Percentiles rank a stretch among this genome's conserved stretches.
Conservation (phyloP, 2,888 invertebrate species). For the Apoda limacodes region DNA sequence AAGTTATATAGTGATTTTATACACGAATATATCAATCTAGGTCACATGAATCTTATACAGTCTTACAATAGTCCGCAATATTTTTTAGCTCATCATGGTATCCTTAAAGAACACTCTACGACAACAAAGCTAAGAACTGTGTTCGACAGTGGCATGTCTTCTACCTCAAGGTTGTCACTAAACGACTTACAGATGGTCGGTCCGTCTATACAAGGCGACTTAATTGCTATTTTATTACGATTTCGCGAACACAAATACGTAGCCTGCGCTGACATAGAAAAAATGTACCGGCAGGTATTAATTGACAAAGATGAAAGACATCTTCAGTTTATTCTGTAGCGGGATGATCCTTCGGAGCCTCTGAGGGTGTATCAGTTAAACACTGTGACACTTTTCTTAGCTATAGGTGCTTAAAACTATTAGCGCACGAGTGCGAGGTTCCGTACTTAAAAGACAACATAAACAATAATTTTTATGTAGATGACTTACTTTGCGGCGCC, state of each 20-base stretch:
- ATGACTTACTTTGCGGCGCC: constrained; percentile 20
- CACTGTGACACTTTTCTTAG: constrained; percentile 21
- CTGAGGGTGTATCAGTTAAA: constrained; percentile 14
- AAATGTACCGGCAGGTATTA: constrained; percentile 21
- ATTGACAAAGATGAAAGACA: too few relatives aligned
- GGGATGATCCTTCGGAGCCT: constrained; percentile 13
- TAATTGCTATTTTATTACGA: constrained; percentile 20
- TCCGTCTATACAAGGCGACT: constrained; percentile 19
- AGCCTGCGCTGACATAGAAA: constrained; percentile 20
- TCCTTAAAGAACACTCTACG: constrained; percentile 11
- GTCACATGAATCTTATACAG: constrained; percentile 1
- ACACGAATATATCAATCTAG: constrained; percentile 2
- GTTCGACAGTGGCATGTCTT: constrained; percentile 13
- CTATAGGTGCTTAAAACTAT: constrained; percentile 23
- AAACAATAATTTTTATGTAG: too few relatives aligned
- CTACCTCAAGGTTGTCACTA: constrained; percentile 12
- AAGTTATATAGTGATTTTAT: constrained; percentile 3
- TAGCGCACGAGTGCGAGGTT: constrained; percentile 25
- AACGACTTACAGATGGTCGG: constrained; percentile 20
- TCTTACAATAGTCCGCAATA: constrained; percentile 7
- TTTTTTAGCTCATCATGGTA: constrained; percentile 18
- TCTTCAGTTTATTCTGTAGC: constrained; percentile 17
- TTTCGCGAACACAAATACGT: constrained; percentile 17
- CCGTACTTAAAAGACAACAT: constrained; percentile 18
- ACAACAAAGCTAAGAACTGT: constrained; percentile 13